Percentiles rank a stretch among this genome's conserved stretches.
These are phyloP conservation scores for Dermolepida albohirtum DNA, from an alignment of 2,888 invertebrate genomes.

Conservation along the genomic window DNA sequence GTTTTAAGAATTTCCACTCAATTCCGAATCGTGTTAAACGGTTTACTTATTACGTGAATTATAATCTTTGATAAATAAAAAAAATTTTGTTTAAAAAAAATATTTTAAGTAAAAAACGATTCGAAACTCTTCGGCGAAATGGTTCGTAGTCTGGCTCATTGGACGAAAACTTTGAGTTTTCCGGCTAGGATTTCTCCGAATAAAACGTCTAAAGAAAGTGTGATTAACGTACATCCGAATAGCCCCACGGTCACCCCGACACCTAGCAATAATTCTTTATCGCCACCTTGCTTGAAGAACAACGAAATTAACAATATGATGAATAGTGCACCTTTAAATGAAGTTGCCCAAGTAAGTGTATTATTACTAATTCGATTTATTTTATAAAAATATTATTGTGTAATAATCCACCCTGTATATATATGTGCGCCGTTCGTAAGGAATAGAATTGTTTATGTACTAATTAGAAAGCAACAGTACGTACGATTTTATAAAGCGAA, in stretches of 20 bases:
- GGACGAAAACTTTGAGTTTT: slow-evolving; percentile 92
- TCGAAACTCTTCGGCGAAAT: slow-evolving; percentile 63
- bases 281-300: slow-evolving; percentile 56
- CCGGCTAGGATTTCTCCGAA: slow-evolving; percentile 87
- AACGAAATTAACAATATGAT: slow-evolving; percentile 62
- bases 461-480: neutral
- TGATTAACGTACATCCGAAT: slow-evolving; percentile 62
- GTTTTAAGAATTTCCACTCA: no score
- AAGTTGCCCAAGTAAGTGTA: slow-evolving; percentile 61
- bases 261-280: slow-evolving; percentile 64
- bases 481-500: neutral
- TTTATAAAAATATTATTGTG: no score
- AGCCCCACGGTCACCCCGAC: slow-evolving; percentile 73
- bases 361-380: no score
- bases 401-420: no score
- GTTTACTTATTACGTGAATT: neutral
- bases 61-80: neutral
- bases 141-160: slow-evolving; percentile 90
- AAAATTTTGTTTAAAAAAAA: neutral
- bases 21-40: no score
- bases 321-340: slow-evolving; percentile 58
- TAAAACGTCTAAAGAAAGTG: slow-evolving; percentile 80
- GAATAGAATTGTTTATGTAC: neutral
- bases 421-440: no score
- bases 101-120: neutral